Evolutionary conservation across 1,140 invertebrate genomes (phyloP).

Genomic region (Archivesica marissinica): DNA sequence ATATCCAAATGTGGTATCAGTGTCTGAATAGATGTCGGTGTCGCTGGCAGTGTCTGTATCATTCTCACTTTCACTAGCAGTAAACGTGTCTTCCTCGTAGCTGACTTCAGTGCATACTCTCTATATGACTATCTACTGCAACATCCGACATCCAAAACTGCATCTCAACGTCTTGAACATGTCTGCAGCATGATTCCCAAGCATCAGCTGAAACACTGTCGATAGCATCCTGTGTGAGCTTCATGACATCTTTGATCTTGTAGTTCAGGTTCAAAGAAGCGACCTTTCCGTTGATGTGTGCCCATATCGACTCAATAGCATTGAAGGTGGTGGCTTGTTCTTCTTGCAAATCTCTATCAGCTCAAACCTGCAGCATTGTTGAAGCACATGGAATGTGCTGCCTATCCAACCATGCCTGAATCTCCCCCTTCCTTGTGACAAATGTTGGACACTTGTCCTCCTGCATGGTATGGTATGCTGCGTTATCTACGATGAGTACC

Average conservation of each 20-base stretch:
- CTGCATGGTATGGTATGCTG: neutral
- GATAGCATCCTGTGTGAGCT: neutral
- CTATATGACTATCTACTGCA: neutral
- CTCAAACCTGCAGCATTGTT: neutral
- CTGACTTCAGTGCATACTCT: no score
- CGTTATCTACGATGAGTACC: constrained; percentile 11
- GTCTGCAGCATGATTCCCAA: neutral
- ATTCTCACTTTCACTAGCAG: no score
- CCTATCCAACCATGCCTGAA: neutral
- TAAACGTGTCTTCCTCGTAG: no score
- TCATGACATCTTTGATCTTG: neutral
- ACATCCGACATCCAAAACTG: neutral
- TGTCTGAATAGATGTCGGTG: no score
- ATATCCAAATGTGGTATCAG: no score
- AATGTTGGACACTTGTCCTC: constrained; percentile 12
- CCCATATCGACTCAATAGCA: neutral
- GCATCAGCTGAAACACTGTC: neutral
- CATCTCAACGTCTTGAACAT: neutral
- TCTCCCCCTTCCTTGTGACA: neutral
- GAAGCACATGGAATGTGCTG: neutral
- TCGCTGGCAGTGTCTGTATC: no score
- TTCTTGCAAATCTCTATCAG: neutral
- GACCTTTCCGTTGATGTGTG: neutral
- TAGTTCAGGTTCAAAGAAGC: neutral
- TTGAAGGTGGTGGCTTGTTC: neutral